Percentiles rank a stretch among this genome's conserved stretches.
Conservation (phyloP, 2,113 vertebrate species). For the pig (Sus scrofa) region T2T-Sscrofa CM000812.6:191035501-191036000, state of each 20-base stretch:
- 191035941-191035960: constrained; percentile 56
- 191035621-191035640: not conserved
- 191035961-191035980: not conserved
- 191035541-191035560: constrained; percentile 14
- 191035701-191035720: not conserved
- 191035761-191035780: not conserved
- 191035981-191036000: constrained; percentile 32
- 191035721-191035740: constrained; percentile 35
- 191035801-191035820: constrained; percentile 54
- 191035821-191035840: not conserved
- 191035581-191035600: constrained; percentile 7
- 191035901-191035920: constrained; percentile 14
- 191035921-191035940: constrained; percentile 46
- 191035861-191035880: constrained; percentile 16
- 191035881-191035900: constrained; percentile 6
- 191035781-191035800: not conserved
- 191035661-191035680: not conserved
- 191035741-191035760: not conserved
- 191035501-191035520: constrained; percentile 39
- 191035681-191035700: constrained; percentile 20
- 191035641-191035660: not conserved
- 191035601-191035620: not conserved
- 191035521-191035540: not conserved
- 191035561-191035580: not conserved
- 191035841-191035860: constrained; percentile 40